Evolutionary conservation across 1,140 invertebrate species (phyloP).

Genomic region (Lepidurus apus): DNA sequence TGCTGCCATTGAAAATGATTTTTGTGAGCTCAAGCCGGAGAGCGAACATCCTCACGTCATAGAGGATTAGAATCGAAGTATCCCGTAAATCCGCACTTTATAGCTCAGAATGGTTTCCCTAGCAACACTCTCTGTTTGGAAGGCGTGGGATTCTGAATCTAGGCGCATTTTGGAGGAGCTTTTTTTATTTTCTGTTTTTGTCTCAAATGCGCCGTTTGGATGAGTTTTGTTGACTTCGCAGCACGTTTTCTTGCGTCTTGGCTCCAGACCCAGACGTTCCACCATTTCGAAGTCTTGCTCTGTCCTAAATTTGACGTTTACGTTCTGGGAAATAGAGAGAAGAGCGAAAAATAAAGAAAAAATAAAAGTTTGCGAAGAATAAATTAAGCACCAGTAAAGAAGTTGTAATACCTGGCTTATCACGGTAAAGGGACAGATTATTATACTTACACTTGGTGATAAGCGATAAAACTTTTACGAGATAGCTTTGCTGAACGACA

Average conservation of each 20-base stretch:
- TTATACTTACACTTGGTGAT: not conserved
- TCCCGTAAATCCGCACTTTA: not conserved
- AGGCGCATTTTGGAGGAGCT: too few relatives aligned
- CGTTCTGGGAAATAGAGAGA: not conserved
- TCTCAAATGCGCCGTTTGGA: not conserved
- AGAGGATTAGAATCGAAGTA: not conserved
- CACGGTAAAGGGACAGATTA: not conserved
- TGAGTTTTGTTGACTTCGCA: not conserved
- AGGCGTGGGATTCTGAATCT: not conserved
- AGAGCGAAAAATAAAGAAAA: not conserved
- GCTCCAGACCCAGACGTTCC: not conserved
- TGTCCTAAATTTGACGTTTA: not conserved
- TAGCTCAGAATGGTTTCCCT: not conserved
- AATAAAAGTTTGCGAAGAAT: not conserved
- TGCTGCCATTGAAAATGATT: not conserved
- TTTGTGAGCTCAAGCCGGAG: not conserved
- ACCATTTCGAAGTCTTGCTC: not conserved
- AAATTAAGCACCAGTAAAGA: not conserved
- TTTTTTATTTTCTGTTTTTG: not conserved
- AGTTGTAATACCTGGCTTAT: slow-evolving; percentile 13
- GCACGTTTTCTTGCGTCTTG: slow-evolving; percentile 14
- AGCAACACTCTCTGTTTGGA: not conserved
- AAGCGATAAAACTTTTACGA: not conserved
- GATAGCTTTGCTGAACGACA: not conserved
- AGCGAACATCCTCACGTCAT: not conserved